A percentile compares a stretch with the other conserved stretches of the same genome.
These are phyloP conservation scores for Trimorus sp. DNA, from an alignment of 2,888 invertebrate genomes.

Conservation along the genomic window DNA sequence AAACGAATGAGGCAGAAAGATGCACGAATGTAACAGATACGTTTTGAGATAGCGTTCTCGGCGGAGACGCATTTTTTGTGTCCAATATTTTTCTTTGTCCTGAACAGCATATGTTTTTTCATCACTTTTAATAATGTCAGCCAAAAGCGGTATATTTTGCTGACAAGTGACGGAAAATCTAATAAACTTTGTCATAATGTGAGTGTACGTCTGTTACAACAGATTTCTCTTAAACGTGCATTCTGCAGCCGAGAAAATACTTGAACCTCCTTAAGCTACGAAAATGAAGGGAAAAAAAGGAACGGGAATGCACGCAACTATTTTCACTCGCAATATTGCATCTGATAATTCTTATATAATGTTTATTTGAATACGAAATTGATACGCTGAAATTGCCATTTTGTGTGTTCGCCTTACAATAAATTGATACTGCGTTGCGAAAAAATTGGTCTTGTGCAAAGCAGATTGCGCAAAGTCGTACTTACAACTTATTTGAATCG, in stretches of 20 bases:
- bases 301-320: conserved; percentile 30
- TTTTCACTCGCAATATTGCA: conserved; percentile 35
- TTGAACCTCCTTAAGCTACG: conserved; percentile 48
- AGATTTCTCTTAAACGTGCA: conserved; percentile 52
- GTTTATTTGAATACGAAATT: conserved; percentile 32
- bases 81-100: not conserved
- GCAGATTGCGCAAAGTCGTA: not conserved
- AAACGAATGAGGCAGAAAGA: not conserved
- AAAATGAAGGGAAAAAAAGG: conserved; percentile 36
- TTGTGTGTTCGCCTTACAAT: not conserved
- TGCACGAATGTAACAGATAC: not conserved
- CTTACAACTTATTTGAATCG: conserved; percentile 1
- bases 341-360: conserved; percentile 37
- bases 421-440: conserved; percentile 22
- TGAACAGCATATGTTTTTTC: conserved; percentile 1
- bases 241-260: conserved; percentile 39
- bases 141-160: conserved; percentile 21
- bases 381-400: conserved; percentile 15
- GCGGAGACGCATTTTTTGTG: not conserved
- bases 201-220: conserved; percentile 21
- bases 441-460: conserved; percentile 24
- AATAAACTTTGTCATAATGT: conserved; percentile 45
- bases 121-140: conserved; percentile 34
- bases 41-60: not conserved
- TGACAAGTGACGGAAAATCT: conserved; percentile 36